These are phyloP conservation scores for Halcyon smyrnensis DNA, from an alignment of 2,797 vertebrate genomes.

Conservation along the genomic window DNA sequence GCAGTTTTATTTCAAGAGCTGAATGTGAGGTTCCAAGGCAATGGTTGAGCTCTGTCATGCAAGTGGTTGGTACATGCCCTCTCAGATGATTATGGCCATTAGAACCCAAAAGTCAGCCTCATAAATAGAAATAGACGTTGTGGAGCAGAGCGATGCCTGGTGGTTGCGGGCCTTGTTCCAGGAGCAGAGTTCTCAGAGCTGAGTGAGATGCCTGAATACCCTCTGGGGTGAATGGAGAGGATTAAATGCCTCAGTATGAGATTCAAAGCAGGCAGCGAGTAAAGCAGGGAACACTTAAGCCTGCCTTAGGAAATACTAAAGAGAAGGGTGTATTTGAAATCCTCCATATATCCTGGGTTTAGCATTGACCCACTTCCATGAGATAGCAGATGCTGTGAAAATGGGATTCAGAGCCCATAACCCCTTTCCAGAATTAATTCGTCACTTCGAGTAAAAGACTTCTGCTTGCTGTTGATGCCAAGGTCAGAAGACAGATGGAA, in stretches of 20 bases:
- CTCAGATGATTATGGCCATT: neutral
- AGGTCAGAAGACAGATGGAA: conserved; percentile 2
- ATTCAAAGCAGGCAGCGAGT: conserved; percentile 1
- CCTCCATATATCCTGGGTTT: conserved; percentile 13
- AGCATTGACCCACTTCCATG: conserved; percentile 30
- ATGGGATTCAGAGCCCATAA: conserved; percentile 28
- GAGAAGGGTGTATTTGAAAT: conserved; percentile 2
- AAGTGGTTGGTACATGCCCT: neutral
- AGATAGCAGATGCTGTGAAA: conserved; percentile 15
- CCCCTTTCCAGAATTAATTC: conserved; percentile 6
- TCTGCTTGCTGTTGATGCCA: neutral
- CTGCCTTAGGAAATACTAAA: conserved; percentile 58
- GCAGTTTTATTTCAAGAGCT: neutral
- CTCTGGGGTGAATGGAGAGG: conserved; percentile 15
- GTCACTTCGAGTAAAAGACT: conserved; percentile 16
- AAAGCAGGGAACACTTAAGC: conserved; percentile 43
- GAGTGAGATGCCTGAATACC: neutral
- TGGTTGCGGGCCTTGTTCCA: neutral
- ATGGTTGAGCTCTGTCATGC: neutral
- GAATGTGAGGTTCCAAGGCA: neutral
- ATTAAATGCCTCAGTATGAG: conserved; percentile 48
- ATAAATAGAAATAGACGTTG: neutral
- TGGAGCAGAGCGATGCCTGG: rapidly evolving
- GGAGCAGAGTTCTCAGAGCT: neutral
- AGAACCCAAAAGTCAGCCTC: neutral